Base-by-base conservation (phyloP, 2,113 vertebrate species). In the Hippoglossus stenolepis region DNA sequence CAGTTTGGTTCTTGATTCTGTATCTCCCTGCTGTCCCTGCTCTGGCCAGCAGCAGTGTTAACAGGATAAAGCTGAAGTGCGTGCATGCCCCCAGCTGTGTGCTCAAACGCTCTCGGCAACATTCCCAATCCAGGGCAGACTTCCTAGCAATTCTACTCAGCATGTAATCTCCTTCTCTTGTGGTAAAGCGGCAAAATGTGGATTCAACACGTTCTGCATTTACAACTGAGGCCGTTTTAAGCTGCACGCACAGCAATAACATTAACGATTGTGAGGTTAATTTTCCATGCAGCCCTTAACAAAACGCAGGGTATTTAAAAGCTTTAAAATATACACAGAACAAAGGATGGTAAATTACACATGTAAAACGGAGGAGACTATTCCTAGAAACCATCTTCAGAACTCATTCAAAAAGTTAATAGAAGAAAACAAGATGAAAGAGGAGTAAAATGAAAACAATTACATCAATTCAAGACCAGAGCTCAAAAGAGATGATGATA, bases 61-160 rank as follows among this genome's bases (percentile, higher is more conserved):
- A 88, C 68, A 77, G 77, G 86, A 89, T 82, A 56, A 84, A 56
- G 70, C 79, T 75, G 65, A 64, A 72, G 66, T 49, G 56, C 40
- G 35, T 74, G 63, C 75, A 38, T 67, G 72, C 62, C 69, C 26
- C 66, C 84, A 87, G 79, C 81, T 88, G 87, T 83, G 83, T 14
- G 49, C 76, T 82, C 49, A 74, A 69, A 71, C 4, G 26, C 83
- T 85, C 58, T 77, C 3, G 21, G 85, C 83, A 79, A 83, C 63
- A 70, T 73, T 89, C 72, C 79, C 85, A 77, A 84, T 82, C 74
- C 63, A 72, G 63, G 72, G 72, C 67, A 86, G 51, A 72, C 60
- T 74, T 83, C 69, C 59, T 65, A 51, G 59, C 57, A 79, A 73
- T 80, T 75, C 65, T 51, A 57, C 13, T 4, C 49, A 79, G 65